Conservation (phyloP, 2,113 vertebrate species). For the Perca fluviatilis region DNA sequence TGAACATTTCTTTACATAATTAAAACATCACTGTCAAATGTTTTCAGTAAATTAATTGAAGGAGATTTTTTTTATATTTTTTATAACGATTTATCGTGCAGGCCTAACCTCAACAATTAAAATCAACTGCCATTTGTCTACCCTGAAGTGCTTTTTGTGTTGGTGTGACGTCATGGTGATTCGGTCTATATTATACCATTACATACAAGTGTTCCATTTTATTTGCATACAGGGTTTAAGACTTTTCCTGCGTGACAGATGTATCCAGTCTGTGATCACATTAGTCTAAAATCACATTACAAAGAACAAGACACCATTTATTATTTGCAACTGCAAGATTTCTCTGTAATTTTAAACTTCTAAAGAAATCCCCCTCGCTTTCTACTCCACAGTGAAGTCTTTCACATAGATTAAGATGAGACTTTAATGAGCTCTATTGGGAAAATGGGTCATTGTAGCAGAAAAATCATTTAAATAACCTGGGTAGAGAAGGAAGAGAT, state of each 20-base stretch:
- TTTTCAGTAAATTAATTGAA: no score
- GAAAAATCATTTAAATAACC: constrained; percentile 30
- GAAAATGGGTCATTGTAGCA: constrained; percentile 41
- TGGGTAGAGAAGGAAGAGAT: not conserved
- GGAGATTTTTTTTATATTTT: no score
- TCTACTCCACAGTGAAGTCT: constrained; percentile 10
- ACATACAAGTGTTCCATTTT: not conserved
- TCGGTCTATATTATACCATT: not conserved
- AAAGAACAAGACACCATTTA: not conserved
- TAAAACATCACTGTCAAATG: no score
- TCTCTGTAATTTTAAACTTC: constrained; percentile 17
- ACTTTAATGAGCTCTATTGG: constrained; percentile 40
- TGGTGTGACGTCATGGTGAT: no score
- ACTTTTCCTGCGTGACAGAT: not conserved
- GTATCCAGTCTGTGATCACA: no score
- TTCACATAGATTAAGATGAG: constrained; percentile 34
- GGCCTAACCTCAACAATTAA: no score
- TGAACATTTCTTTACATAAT: no score
- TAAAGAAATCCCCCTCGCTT: not conserved
- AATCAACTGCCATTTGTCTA: no score
- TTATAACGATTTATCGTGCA: no score
- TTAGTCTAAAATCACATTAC: not conserved
- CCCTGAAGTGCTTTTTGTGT: no score
- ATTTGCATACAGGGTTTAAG: not conserved
- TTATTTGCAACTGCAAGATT: not conserved